Evolutionary conservation across 2,113 vertebrate genomes (phyloP).

Genomic region (Caracal caracal): DNA sequence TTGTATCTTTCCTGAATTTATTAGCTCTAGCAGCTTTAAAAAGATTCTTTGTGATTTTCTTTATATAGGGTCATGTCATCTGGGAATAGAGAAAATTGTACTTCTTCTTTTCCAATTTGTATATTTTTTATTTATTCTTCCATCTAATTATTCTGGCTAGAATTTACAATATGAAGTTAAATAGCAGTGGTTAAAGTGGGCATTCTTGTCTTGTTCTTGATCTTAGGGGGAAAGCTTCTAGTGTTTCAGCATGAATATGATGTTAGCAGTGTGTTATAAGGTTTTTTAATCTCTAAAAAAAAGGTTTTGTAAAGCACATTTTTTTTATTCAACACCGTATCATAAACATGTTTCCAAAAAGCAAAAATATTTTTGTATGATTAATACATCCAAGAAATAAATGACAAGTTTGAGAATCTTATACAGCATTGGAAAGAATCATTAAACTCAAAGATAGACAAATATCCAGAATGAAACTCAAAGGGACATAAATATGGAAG

Average conservation of each 20-base stretch:
- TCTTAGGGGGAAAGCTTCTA: not conserved
- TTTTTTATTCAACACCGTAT: not conserved
- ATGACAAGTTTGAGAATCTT: not conserved
- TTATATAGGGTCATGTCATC: not conserved
- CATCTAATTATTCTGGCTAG: not conserved
- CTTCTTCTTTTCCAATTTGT: not conserved
- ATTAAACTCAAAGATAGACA: not conserved
- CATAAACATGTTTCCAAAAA: not conserved
- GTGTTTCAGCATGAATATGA: not conserved
- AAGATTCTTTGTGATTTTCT: not conserved
- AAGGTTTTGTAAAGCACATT: not conserved
- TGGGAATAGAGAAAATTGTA: not conserved
- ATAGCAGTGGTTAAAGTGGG: not conserved
- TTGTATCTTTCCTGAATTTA: not conserved
- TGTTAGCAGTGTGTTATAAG: not conserved
- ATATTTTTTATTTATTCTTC: not conserved
- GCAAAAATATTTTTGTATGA: not conserved
- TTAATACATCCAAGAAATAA: not conserved
- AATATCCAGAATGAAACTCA: not conserved
- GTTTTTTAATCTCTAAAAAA: not conserved
- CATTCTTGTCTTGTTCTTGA: not conserved
- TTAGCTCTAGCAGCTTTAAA: not conserved
- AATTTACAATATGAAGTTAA: not conserved
- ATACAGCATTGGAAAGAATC: not conserved
- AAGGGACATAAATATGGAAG: not conserved